These are phyloP conservation scores for Bombus affinis DNA, from an alignment of 1,140 invertebrate genomes.

Conservation along the genomic window DNA sequence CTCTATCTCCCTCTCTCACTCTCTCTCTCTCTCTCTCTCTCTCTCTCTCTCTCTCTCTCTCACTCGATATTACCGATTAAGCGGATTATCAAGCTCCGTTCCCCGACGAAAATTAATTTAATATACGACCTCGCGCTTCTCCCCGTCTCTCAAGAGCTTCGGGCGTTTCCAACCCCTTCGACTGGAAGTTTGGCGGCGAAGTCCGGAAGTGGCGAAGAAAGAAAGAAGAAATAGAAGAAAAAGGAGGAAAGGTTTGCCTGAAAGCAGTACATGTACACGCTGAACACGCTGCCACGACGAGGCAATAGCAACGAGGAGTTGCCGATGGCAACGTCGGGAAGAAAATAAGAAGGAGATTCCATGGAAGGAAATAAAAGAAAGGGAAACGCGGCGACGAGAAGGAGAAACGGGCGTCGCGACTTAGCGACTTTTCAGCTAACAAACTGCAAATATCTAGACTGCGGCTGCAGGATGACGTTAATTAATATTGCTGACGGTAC, in stretches of 20 bases:
- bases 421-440: constrained; percentile 68
- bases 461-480: constrained; percentile 72
- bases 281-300: not conserved
- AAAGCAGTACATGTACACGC: not conserved
- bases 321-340: not conserved
- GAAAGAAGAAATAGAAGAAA: not conserved
- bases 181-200: not conserved
- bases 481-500: constrained; percentile 74
- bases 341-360: constrained; percentile 11
- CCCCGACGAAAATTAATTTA: constrained; percentile 66
- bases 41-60: not conserved
- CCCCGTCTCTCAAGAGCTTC: constrained; percentile 28
- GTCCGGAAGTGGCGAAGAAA: not conserved
- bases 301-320: not conserved
- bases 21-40: no score
- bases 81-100: constrained; percentile 36
- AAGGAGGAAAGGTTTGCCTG: not conserved
- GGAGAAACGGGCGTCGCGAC: constrained; percentile 57
- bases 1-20: no score
- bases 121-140: constrained; percentile 68
- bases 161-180: constrained; percentile 12
- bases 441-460: constrained; percentile 73
- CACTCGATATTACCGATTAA: constrained; percentile 53
- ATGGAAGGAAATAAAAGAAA: not conserved
- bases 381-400: constrained; percentile 3